Evolutionary conservation across 2,113 vertebrate species (phyloP).

Genomic region (Peromyscus californicus): DNA sequence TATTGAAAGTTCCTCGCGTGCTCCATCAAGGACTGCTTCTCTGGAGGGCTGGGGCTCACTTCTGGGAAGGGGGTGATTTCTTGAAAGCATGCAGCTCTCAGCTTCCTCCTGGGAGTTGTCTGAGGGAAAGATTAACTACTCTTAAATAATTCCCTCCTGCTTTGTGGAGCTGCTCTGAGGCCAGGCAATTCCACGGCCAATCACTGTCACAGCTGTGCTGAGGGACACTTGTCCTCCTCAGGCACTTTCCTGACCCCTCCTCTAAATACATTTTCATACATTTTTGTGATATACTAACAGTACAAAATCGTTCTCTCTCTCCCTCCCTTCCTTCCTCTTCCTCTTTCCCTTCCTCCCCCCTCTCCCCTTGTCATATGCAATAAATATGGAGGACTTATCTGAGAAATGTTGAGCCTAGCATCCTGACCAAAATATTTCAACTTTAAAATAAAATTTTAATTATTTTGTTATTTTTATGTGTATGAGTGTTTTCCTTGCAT

Average conservation of each 20-base stretch:
- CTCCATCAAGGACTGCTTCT: neutral
- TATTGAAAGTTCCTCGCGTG: neutral
- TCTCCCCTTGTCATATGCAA: too few species aligned
- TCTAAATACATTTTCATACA: neutral
- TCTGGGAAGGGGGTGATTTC: constrained; percentile 60
- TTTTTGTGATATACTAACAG: neutral
- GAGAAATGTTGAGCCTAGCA: neutral
- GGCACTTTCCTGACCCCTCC: neutral
- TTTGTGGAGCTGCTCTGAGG: neutral
- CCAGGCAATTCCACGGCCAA: neutral
- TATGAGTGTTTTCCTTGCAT: neutral
- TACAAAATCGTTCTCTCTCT: neutral
- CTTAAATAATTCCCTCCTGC: constrained; percentile 50
- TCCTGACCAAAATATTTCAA: neutral
- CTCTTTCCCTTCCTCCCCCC: too few species aligned
- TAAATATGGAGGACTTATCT: neutral
- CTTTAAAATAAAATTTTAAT: neutral
- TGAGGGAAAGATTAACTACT: constrained; percentile 66
- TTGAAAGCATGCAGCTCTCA: constrained; percentile 54
- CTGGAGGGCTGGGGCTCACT: neutral
- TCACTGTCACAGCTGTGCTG: constrained; percentile 44
- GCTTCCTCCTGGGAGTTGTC: constrained; percentile 54
- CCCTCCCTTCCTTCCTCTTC: too few species aligned
- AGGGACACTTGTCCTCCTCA: constrained; percentile 37
- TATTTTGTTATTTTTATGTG: neutral